phyloP scores from a whole-genome alignment of 30 jellyfish, hydroid and myxozoan genomes.

The Cassiopea xamachana region DNA sequence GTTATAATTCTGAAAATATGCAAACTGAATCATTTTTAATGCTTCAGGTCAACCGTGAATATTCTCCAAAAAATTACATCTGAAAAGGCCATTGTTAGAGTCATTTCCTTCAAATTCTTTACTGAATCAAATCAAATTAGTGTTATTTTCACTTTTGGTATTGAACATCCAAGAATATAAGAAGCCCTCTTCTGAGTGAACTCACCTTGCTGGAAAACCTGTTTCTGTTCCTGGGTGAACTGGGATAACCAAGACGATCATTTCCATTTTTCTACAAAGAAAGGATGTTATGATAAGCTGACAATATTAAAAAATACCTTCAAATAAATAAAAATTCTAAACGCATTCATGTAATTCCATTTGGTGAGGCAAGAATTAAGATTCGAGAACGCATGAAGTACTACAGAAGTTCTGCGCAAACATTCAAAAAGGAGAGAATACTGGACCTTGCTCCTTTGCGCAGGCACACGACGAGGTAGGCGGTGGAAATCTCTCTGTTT shows the following conservation, averaged over 20 bases:
- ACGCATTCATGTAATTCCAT: too few species aligned
- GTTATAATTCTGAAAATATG: too few species aligned
- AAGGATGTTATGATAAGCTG: neutral
- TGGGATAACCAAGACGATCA: conserved; percentile 56
- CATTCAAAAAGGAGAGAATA: too few species aligned
- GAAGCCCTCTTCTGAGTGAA: neutral
- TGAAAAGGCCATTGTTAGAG: too few species aligned
- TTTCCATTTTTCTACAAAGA: conserved; percentile 51
- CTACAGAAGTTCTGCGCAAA: too few species aligned
- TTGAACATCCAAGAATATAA: too few species aligned
- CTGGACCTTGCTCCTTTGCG: conserved; percentile 3
- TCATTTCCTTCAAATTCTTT: neutral
- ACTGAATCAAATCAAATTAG: neutral
- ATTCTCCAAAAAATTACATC: too few species aligned
- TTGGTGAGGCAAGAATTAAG: too few species aligned
- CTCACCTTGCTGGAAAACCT: conserved; percentile 77
- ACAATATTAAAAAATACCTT: neutral
- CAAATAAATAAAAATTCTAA: neutral
- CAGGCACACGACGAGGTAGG: neutral
- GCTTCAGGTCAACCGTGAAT: too few species aligned
- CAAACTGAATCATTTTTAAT: too few species aligned
- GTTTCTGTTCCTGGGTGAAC: conserved; percentile 66
- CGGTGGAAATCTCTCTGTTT: neutral
- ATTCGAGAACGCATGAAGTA: too few species aligned
- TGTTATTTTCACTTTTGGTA: neutral